Evolutionary conservation across 1,140 invertebrate genomes (phyloP).

Genomic region (Heliconius melpomene): DNA sequence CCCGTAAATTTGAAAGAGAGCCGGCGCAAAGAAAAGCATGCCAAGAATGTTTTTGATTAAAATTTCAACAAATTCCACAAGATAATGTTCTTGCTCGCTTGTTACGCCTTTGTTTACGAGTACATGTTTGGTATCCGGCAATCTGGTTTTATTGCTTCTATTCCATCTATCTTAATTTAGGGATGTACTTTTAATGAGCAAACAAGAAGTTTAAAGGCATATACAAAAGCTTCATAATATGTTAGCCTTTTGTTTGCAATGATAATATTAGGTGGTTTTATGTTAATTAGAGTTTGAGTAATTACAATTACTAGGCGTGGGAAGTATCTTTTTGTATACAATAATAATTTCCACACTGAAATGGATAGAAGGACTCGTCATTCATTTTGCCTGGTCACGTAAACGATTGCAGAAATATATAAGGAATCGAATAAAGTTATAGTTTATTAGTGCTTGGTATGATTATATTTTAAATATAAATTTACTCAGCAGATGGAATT

Average conservation of each 20-base stretch:
- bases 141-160: conserved; percentile 54
- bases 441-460: too few species aligned
- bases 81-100: conserved; percentile 30
- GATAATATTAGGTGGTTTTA: neutral
- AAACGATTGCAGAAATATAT: too few species aligned
- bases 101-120: conserved; percentile 45
- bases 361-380: too few species aligned
- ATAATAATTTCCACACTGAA: neutral
- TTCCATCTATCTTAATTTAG: conserved; percentile 55
- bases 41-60: conserved; percentile 40
- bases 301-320: neutral
- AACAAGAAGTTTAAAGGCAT: conserved; percentile 2
- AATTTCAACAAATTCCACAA: conserved; percentile 38
- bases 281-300: neutral
- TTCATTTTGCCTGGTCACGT: too few species aligned
- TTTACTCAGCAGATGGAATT: neutral
- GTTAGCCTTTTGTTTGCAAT: neutral
- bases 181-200: conserved; percentile 47
- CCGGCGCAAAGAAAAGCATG: conserved; percentile 28
- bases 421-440: too few species aligned
- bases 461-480: too few species aligned
- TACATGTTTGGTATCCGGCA: conserved; percentile 35
- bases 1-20: conserved; percentile 27
- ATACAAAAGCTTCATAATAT: neutral
- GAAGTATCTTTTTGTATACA: neutral